phyloP scores from a whole-genome alignment of 2,113 vertebrate genomes.

The Hippocampus comes region DNA sequence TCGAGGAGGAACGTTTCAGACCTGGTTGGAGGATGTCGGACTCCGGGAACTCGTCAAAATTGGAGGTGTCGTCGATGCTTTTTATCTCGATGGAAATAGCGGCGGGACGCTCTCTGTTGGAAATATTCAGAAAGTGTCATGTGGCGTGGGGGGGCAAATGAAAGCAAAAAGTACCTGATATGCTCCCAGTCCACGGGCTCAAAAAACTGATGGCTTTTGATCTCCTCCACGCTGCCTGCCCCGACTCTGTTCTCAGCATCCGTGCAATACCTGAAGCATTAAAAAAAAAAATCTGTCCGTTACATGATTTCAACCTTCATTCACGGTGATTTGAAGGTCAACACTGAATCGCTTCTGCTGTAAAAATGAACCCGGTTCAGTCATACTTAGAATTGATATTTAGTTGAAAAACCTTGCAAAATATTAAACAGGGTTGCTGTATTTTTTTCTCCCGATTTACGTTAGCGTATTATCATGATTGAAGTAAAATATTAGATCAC shows the following conservation, averaged over 20 bases:
- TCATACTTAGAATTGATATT: no score
- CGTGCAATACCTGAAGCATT: slow-evolving; percentile 81
- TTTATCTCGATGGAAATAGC: slow-evolving; percentile 96
- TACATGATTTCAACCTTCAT: no score
- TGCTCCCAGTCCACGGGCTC: slow-evolving; percentile 98
- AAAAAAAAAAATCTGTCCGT: not conserved
- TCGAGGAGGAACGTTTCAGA: slow-evolving; percentile 46
- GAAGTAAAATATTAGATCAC: no score
- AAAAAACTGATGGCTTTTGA: slow-evolving; percentile 90
- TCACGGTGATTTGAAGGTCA: no score
- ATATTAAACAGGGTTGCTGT: no score
- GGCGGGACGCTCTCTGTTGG: slow-evolving; percentile 86
- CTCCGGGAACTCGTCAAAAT: slow-evolving; percentile 95
- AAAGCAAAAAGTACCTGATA: slow-evolving; percentile 81
- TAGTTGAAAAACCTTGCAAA: no score
- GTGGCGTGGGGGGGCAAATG: no score
- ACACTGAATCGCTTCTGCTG: no score
- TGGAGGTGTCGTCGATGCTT: slow-evolving; percentile 96
- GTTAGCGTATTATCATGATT: no score
- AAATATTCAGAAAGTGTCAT: not conserved
- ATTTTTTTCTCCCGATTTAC: no score
- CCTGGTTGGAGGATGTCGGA: slow-evolving; percentile 97
- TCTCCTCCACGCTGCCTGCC: slow-evolving; percentile 89
- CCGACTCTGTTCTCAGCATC: slow-evolving; percentile 93
- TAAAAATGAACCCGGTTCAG: no score